These are phyloP conservation scores for Philantomba maxwellii DNA, from an alignment of 2,113 vertebrate species.

Conservation along the genomic window DNA sequence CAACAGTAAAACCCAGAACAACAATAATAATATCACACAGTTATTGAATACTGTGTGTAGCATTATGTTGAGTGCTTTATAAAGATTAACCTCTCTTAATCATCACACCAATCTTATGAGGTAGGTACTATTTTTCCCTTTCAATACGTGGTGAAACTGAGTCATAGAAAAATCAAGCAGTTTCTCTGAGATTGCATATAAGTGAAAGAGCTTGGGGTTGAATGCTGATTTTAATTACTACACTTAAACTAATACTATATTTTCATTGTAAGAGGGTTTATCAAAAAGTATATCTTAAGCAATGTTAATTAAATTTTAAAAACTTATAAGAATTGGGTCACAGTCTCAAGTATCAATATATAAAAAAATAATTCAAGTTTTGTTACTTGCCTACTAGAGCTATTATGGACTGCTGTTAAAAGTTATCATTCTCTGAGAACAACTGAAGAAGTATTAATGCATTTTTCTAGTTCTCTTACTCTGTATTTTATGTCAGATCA, in stretches of 20 bases:
- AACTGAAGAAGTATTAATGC: neutral
- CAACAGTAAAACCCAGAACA: neutral
- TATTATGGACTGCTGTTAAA: neutral
- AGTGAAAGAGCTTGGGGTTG: neutral
- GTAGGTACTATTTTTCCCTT: neutral
- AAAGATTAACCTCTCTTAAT: neutral
- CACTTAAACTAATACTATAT: neutral
- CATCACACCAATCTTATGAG: neutral
- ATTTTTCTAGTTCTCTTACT: conserved; percentile 9
- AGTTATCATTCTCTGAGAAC: neutral
- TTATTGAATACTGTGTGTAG: neutral
- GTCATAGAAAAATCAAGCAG: neutral
- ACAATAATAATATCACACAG: neutral
- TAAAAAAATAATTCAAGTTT: neutral
- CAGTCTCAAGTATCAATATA: neutral
- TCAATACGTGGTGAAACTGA: neutral
- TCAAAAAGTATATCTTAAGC: neutral
- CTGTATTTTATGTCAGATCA: conserved; percentile 7
- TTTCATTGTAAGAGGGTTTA: neutral
- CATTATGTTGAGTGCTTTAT: neutral
- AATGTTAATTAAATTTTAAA: conserved; percentile 1
- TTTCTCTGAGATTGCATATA: neutral
- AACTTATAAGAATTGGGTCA: neutral
- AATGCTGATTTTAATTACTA: neutral
- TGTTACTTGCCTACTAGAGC: neutral